Conservation (phyloP, 2,113 vertebrate genomes). For the Gadus macrocephalus region DNA sequence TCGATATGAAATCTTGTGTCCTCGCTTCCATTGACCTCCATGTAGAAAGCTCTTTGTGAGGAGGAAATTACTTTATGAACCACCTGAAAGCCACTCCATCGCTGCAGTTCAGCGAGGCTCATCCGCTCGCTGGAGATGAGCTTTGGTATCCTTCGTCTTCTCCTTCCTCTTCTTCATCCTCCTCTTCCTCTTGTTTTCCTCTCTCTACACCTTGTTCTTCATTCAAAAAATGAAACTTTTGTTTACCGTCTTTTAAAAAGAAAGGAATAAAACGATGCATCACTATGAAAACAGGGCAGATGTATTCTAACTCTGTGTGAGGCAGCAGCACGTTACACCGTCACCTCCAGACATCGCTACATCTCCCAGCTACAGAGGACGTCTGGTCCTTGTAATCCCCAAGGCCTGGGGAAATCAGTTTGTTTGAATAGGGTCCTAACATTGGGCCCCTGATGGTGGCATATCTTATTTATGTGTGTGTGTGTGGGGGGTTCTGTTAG, state of each 20-base stretch:
- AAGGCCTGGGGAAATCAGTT: slow-evolving; percentile 60
- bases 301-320: not conserved
- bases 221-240: not conserved
- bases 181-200: slow-evolving; percentile 33
- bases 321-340: not conserved
- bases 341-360: slow-evolving; percentile 42
- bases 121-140: slow-evolving; percentile 7
- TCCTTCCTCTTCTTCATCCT: slow-evolving; percentile 24
- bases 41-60: slow-evolving; percentile 71
- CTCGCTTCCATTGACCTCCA: slow-evolving; percentile 62
- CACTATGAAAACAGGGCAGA: not conserved
- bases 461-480: slow-evolving; percentile 50
- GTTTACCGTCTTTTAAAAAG: slow-evolving; percentile 24
- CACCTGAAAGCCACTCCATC: slow-evolving; percentile 61
- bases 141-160: slow-evolving; percentile 23
- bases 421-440: slow-evolving; percentile 45
- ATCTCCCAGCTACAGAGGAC: slow-evolving; percentile 39
- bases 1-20: slow-evolving; percentile 64
- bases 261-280: slow-evolving; percentile 2
- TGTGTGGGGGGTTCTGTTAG: slow-evolving; percentile 55
- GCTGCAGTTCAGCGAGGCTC: slow-evolving; percentile 39
- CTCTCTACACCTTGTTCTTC: slow-evolving; percentile 19
- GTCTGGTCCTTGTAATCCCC: slow-evolving; percentile 51
- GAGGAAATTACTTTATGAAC: slow-evolving; percentile 71
- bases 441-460: slow-evolving; percentile 27